Percentiles rank a stretch among this genome's conserved stretches.
These are phyloP conservation scores for Perccottus glenii DNA, from an alignment of 2,113 vertebrate species.

Conservation along the genomic window DNA sequence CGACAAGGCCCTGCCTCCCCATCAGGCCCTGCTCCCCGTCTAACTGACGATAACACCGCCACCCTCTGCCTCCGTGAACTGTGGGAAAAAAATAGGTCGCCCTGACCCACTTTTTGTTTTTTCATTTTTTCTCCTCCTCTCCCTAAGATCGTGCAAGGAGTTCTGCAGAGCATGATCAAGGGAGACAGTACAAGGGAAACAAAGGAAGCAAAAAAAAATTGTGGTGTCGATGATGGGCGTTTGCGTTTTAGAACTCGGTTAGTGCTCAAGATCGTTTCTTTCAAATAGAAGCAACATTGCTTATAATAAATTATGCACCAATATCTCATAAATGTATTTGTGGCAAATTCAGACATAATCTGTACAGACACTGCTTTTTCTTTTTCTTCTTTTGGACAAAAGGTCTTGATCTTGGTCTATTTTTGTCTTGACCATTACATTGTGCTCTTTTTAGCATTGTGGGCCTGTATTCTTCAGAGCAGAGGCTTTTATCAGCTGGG, in stretches of 20 bases:
- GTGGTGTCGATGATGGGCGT: conserved; percentile 46
- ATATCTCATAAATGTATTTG: neutral
- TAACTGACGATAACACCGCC: conserved; percentile 80
- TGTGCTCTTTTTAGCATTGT: conserved; percentile 10
- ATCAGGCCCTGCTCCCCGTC: conserved; percentile 79
- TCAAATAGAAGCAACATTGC: too few species aligned
- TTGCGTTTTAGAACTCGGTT: conserved; percentile 12
- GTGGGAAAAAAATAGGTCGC: conserved; percentile 83
- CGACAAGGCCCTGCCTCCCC: conserved; percentile 78
- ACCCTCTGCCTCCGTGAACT: conserved; percentile 83
- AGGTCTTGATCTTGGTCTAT: neutral
- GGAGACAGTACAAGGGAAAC: conserved; percentile 57
- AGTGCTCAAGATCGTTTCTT: neutral
- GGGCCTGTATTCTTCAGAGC: conserved; percentile 43
- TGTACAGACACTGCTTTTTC: neutral
- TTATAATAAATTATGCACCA: too few species aligned
- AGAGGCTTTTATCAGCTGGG: conserved; percentile 64
- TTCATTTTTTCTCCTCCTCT: conserved; percentile 47
- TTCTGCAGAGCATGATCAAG: conserved; percentile 76
- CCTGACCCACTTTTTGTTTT: conserved; percentile 79
- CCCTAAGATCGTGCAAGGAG: conserved; percentile 71
- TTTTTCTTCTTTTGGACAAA: neutral
- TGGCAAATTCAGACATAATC: too few species aligned
- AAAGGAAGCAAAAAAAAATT: conserved; percentile 40
- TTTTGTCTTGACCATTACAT: conserved; percentile 1